Evolutionary conservation across 2,888 invertebrate species (phyloP), one percentile per base, ranked within the genome.

Genomic region (Trissoscelio sp.): DNA sequence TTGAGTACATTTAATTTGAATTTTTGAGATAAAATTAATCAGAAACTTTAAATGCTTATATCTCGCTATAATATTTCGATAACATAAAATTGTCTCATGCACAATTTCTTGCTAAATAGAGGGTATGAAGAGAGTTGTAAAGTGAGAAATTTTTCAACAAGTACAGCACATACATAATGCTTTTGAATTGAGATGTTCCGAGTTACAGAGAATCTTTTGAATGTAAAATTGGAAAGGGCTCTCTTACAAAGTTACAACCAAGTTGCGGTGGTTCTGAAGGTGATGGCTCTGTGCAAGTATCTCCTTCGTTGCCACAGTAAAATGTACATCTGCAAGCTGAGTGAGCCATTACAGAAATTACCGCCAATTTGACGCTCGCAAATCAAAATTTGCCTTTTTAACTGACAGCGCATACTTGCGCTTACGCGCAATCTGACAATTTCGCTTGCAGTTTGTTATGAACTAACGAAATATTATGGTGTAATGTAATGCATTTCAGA

Each of bases 331-430:
- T 85, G 44, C 80, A 84, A 83, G 86, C 85, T 87, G 86, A 89
- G 89, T 89, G 86, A 89, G 88, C 90, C 89, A 91, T 91, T 91
- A 91, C 89, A 87, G 85, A 89, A 91, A 90, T 91, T 90, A 90
- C 90, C 86, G 86, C 87, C 89, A 88, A 90, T 90, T 89, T 88
- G 86, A 86, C 85, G 89, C 89, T 89, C 89, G 86, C 90, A 91
- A 90, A 90, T 91, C 90, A 89, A 90, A 89, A 90, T 90, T 88
- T 87, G 86, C 88, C 85, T 85, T 87, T 87, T 86, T 87, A 83
- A 79, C 73, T 57, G 48, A 75, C 78, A 60, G 44, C 39, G 67
- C 67, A 69, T 66, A 73, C 57, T 64, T 58, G 78, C 78, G 64
- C 62, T 81, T 74, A 75, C 53, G 74, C 80, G 51, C 22, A 53